Evolutionary conservation across 2,113 vertebrate genomes (phyloP), one percentile per base, ranked within the genome.

Genomic region (Rattus rattus): DNA sequence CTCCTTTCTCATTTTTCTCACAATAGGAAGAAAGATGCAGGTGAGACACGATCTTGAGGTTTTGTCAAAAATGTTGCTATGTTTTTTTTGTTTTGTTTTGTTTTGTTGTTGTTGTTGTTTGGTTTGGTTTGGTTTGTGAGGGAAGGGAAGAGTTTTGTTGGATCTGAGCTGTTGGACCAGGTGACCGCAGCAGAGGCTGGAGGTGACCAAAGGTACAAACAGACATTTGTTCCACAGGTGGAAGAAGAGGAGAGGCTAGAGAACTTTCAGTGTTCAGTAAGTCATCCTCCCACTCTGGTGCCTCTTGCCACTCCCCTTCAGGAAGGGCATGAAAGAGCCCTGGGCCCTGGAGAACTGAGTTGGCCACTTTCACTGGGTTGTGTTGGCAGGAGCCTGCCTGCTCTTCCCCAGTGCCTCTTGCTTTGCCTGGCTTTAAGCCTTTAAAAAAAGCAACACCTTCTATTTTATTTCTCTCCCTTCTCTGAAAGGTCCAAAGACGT

Each of bases 401-500:
- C 95, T 92, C 52, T 43, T 95, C 70, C 95, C 95, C 96, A 96
- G 77, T 90, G 95, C 91, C 84, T 91, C 85, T 96, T 92, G 89
- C 52, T 97, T 81, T 84, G 92, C 61, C 94, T 75, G 92, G 65
- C 91, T 28, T 63, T 79, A 90, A 88, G 91, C 87, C 89, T 97
- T 91, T 97, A 94, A 83, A 96, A 43, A 95, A 92, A 97, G 90
- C 73, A 93, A 92, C 94, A 97, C 96, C 96, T 97, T 94, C 90
- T 96, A 92, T 98, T 98, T 97, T 90, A 97, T 96, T 94, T 95
- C 90, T 88, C 52, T 91, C 65, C 69, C 54, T 97, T 97, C 72
- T 95, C 93, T 69, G 84, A 77, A 81, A 91, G 90, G 84, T 63
- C 93, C 94, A 86, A 80, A 94, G 94, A 84, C 33, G 0, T 97